Evolutionary conservation across 2,113 vertebrate species (phyloP), one percentile per base, ranked within the genome.

Genomic region (Embiotoca jacksoni): DNA sequence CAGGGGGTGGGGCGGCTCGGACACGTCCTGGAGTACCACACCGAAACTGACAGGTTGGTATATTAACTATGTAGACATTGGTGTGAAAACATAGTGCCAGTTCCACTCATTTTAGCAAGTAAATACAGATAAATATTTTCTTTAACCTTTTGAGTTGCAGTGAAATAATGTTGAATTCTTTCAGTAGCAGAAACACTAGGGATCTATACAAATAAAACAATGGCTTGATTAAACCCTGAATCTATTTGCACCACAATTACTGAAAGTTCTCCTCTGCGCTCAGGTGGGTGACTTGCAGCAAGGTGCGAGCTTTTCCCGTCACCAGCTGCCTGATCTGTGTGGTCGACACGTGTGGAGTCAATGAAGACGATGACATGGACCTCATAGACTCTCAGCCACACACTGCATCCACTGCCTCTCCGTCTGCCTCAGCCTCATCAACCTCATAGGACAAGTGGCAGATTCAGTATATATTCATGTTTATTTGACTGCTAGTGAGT

Each of bases 261-360:
- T 64, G 0, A 32, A 37, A 0, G 2, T 57, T 68, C n/a, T 61
- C 7, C 30, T 54, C 37, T 8, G 0, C 33, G 15, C 52, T 67
- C 41, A 85, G 92, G 75, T 91, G 98, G 97, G 91, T 96, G 44
- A 96, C 96, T 54, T 97, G 96, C 89, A 97, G 94, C 77, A 98
- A 98, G 94, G 96, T 98, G 72, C 95, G 97, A n/a, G 97, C 98
- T 49, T 99, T 98, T 73, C 97, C 97, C 3, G 96, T 99, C 84
- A 99, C 97, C 15, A 99, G 96, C 89, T 98, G 97, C 87, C 95
- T 99, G 75, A 99, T 99, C 89, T 98, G 97, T 83, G 97, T 99
- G 74, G 97, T 99, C 60, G 98, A 99, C 92, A 99, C 96, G 7
- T 99, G 97, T 58, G 97, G 97, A 23, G 97, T 97, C 90, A 99